Evolutionary conservation across 1,140 invertebrate species (phyloP), one percentile per base, ranked within the genome.

Genomic region (Cotesia glomerata): DNA sequence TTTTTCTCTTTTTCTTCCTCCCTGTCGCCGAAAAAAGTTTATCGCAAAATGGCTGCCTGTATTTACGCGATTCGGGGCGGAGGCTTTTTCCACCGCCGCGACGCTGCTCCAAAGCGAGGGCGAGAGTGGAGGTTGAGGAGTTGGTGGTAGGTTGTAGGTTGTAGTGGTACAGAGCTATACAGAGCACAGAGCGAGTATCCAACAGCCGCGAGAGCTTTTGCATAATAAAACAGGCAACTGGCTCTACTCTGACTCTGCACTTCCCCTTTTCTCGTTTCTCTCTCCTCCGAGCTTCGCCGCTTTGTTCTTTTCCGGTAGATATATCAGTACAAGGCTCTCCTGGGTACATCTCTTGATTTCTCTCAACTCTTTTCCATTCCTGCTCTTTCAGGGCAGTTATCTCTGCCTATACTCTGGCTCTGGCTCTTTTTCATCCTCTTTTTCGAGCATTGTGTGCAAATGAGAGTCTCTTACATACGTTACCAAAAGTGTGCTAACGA

Each of bases 11-110:
- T 67, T 65, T 63, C 74, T 74, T 74, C 64, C 51, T 45, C 56
- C 70, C 35, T 51, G 59, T 61, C 69, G 58, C 73, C 73, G 61
- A 75, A 82, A 87, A 86, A 86, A 85, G 83, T 86, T 86, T 84
- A 86, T 86, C 84, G 82, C 85, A 86, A 87, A 87, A 87, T 86
- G 86, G 85, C 84, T 85, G 84, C 84, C 84, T 78, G 85, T 86
- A 85, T 87, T 86, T 86, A 86, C 83, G 85, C 80, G 81, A 84
- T 85, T 86, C 84, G 78, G 79, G 83, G 84, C 82, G 84, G 81
- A 84, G 80, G 82, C 82, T 85, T 86, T 87, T 85, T 82, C 79
- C 80, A 76, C 72, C 80, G 77, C 78, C 76, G 76, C 73, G 74
- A 77, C 72, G 74, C 73, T 68, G 74, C 73, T 13, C 71, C 66